Evolutionary conservation across 2,797 vertebrate species (phyloP).

Genomic region (Hipposideros larvatus): DNA sequence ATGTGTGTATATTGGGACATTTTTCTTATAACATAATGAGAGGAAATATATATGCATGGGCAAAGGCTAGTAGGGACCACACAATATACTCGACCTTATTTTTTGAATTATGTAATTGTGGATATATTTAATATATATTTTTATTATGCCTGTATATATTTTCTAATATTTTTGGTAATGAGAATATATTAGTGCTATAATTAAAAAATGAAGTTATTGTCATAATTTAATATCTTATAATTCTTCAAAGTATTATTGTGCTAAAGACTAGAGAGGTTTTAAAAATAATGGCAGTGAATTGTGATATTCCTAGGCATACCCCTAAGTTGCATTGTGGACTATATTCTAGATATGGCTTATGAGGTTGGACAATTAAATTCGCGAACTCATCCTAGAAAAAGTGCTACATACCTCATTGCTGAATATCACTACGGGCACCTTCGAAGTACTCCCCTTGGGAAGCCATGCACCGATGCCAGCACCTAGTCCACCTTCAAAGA

Average conservation of each 20-base stretch:
- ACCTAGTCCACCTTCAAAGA: too few species aligned
- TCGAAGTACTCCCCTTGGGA: too few species aligned
- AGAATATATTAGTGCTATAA: not conserved
- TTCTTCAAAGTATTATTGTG: not conserved
- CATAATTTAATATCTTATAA: not conserved
- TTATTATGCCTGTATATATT: not conserved
- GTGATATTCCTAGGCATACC: not conserved
- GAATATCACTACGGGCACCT: too few species aligned
- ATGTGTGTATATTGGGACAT: not conserved
- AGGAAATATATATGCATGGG: not conserved
- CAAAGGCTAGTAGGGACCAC: not conserved
- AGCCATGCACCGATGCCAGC: too few species aligned
- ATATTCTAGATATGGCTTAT: not conserved
- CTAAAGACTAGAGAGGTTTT: not conserved
- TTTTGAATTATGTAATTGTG: not conserved
- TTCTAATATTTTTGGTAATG: slow-evolving; percentile 8
- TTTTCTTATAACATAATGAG: not conserved
- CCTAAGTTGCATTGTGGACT: not conserved
- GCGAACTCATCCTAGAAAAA: too few species aligned
- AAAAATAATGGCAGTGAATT: not conserved
- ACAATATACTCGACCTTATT: not conserved
- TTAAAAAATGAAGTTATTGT: not conserved
- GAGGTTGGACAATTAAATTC: too few species aligned
- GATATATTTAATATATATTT: slow-evolving; percentile 43
- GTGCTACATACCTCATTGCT: too few species aligned